Percentiles rank a stretch among this genome's conserved stretches.
phyloP scores from a whole-genome alignment of 1,140 invertebrate species.

The Ruditapes philippinarum region DNA sequence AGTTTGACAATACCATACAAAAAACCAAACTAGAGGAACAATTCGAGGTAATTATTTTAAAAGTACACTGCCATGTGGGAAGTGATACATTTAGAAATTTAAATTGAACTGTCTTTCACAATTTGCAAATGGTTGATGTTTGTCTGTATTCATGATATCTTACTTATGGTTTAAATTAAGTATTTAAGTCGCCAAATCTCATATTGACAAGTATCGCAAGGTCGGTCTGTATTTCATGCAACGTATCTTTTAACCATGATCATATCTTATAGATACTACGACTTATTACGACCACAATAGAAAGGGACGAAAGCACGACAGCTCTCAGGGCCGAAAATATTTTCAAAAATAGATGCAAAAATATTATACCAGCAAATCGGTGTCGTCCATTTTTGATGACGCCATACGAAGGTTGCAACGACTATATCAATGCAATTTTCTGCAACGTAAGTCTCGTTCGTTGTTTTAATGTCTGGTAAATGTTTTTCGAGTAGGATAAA shows the following conservation, averaged over 20 bases:
- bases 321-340: constrained; percentile 82
- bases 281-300: constrained; percentile 78
- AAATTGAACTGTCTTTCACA: too few species aligned
- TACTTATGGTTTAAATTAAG: too few species aligned
- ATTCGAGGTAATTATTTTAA: constrained; percentile 79
- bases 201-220: too few species aligned
- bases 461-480: too few species aligned
- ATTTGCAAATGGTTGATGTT: too few species aligned
- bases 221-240: too few species aligned
- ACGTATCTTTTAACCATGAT: not conserved
- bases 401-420: constrained; percentile 81
- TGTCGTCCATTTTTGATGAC: constrained; percentile 83
- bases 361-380: constrained; percentile 84
- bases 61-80: not conserved
- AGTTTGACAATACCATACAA: constrained; percentile 79
- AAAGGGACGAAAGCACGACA: constrained; percentile 79
- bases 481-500: too few species aligned
- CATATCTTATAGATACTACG: constrained; percentile 78
- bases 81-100: not conserved
- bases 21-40: constrained; percentile 83
- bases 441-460: constrained; percentile 82
- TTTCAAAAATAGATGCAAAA: constrained; percentile 84
- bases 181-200: too few species aligned
- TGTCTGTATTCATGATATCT: too few species aligned
- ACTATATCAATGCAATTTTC: constrained; percentile 87